phyloP scores from a whole-genome alignment of 2,113 vertebrate species.

The Bufo bufo region DNA sequence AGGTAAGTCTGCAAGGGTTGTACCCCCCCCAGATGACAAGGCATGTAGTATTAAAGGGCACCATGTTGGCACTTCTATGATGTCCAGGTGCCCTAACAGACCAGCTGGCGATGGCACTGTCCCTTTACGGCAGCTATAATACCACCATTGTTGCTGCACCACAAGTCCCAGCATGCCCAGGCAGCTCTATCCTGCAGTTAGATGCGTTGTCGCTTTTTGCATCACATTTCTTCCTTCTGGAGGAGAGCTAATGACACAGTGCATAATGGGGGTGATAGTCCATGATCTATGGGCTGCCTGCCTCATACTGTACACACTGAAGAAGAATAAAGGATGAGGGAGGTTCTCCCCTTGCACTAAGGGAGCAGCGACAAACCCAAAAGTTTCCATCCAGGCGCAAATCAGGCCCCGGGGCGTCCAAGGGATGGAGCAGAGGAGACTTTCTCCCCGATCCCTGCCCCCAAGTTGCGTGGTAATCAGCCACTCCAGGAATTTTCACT shows the following conservation, averaged over 20 bases:
- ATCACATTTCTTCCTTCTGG: no score
- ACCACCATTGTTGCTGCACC: background rate
- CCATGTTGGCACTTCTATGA: background rate
- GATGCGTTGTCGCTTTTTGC: no score
- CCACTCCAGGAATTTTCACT: conserved; percentile 55
- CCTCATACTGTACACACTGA: conserved; percentile 17
- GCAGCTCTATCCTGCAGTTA: no score
- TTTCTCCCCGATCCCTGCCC: conserved; percentile 45
- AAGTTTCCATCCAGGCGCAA: background rate
- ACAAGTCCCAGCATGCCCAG: background rate
- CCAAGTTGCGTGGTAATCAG: conserved; percentile 54
- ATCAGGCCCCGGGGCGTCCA: background rate
- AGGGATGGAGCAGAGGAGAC: background rate
- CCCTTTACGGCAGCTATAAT: background rate
- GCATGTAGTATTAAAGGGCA: no score
- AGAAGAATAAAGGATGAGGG: background rate
- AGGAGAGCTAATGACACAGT: background rate
- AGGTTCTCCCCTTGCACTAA: background rate
- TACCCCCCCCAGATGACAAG: background rate
- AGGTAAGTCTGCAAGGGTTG: no score
- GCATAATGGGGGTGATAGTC: background rate
- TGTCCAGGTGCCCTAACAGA: background rate
- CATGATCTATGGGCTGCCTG: background rate
- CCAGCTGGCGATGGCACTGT: background rate
- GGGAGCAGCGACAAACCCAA: background rate